A percentile compares a stretch with the other conserved stretches of the same genome.
phyloP scores from a whole-genome alignment of 2,113 vertebrate species.

The Pedionomus torquatus region DNA sequence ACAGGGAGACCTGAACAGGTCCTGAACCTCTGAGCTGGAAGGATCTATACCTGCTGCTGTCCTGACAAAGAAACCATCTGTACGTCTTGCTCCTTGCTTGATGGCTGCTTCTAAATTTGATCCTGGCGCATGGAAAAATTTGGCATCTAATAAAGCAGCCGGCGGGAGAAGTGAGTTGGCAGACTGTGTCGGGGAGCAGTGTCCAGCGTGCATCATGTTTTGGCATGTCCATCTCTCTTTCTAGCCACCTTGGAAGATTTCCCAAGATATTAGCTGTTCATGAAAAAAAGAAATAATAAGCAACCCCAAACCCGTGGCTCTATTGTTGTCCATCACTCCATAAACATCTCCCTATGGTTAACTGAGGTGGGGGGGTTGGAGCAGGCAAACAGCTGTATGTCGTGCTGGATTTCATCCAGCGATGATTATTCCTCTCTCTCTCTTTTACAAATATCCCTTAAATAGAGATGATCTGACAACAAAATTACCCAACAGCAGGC shows the following conservation, averaged over 20 bases:
- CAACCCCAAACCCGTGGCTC: background rate
- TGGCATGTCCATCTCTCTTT: background rate
- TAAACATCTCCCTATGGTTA: background rate
- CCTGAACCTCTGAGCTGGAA: too few relatives aligned
- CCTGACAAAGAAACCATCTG: conserved; percentile 46
- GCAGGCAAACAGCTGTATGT: background rate
- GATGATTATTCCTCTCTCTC: background rate
- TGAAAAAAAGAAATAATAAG: background rate
- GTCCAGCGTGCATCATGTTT: background rate
- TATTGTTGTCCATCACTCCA: background rate
- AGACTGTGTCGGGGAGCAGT: background rate
- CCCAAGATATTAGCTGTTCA: background rate
- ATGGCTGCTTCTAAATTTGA: conserved; percentile 31
- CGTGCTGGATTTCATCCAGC: background rate
- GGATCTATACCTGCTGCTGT: conserved; percentile 5
- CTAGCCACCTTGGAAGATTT: background rate
- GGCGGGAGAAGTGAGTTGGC: conserved; percentile 2
- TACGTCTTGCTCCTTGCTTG: background rate
- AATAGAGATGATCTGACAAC: background rate
- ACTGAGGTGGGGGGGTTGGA: fast-evolving
- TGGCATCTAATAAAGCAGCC: background rate
- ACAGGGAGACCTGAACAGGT: background rate
- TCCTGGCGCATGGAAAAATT: background rate
- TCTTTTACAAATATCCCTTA: background rate
- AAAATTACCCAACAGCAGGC: background rate